Evolutionary conservation across 2,888 invertebrate genomes (phyloP), one percentile per base, ranked within the genome.

Genomic region (Meteorus colon): DNA sequence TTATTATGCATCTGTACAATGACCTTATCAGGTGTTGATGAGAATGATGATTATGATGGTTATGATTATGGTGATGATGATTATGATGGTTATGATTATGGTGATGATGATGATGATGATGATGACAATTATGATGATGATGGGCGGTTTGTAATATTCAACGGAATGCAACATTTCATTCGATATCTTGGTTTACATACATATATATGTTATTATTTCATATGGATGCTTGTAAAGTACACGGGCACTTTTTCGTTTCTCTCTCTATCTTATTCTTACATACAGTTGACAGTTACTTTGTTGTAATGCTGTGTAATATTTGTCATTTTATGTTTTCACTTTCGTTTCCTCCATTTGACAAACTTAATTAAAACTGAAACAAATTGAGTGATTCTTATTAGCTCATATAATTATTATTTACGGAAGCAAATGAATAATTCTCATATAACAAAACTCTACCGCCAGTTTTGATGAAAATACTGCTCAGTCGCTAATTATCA

Each of bases 81-180:
- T 78, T 81, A 24, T 24, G 24, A 1, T 55, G 55, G 5, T 55
- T 6, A 19, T 55, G 55, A 55, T n/a, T 19, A 51, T 51, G 51
- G 2, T 45, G 45, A 14, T 45, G 45, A 14, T 45, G 16, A 45
- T 45, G 45, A 14, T 45, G 45, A 81, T 78, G 82, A 80, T 81
- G 82, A 79, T 78, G 8, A 45, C 24, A 24, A 24, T 24, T 24
- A 24, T 66, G 70, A 51, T 73, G 31, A 41, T 66, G 72, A 59
- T 78, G 82, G 83, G 81, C 82, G 81, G 80, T 83, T 82, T 82
- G n/a, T 19, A 65, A 79, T 67, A 78, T 74, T 86, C 85, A 86
- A 86, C 85, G 85, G 85, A 85, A 85, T 85, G 85, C 86, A 86
- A 85, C 85, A 84, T 83, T 84, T 84, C 78, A 83, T 79, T 80